Base-by-base conservation (phyloP, 2,888 invertebrate species). In the Drosophila anomelani region DNA sequence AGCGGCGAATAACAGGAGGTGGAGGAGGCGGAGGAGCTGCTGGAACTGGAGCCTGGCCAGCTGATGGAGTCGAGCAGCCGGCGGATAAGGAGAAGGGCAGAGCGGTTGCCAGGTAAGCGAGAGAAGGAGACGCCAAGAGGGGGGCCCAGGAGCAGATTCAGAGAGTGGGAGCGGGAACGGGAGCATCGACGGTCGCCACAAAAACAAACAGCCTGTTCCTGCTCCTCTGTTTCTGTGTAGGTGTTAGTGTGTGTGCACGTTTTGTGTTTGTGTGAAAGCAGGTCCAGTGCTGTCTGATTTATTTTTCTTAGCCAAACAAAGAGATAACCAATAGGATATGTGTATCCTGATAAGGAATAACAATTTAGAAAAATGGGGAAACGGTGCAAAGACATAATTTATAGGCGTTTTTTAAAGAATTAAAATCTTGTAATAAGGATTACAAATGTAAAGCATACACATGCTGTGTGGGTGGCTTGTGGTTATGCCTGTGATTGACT, bases 171-270 rank as follows among this genome's bases (percentile, higher is more conserved):
- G 9, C 38, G 32, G 53, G 57, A 51, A 20, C 54, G 26, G 53
- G 62, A 59, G 34, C 64, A 64, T 47, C 49, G 32, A 47, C 34
- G 60, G 74, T 81, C 81, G 84, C 61, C 80, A 81, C 66, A 80
- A 80, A 84, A 80, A 78, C 80, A 77, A 71, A 80, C 75, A 69
- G 64, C 61, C 63, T 61, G 38, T 66, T 70, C 41, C 54, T 23
- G 41, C 64, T 77, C 51, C 36, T 47, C 15, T 53, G 47, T 17
- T n/a, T 32, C 12, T 53, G 51, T 64, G 56, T 57, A 47, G 57
- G 63, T 60, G 59, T 59, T 61, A 60, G 56, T 39, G 26, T 63
- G 63, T 51, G 63, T 51, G 71, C 10, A 34, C 13, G 34, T 23
- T 61, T 9, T 39, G 72, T 49, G 68, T 75, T 71, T 58, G 72